Percentiles rank a stretch among this genome's conserved stretches.
Evolutionary conservation across 2,797 vertebrate species (phyloP).

Genomic region (Bradypodion ventrale): DNA sequence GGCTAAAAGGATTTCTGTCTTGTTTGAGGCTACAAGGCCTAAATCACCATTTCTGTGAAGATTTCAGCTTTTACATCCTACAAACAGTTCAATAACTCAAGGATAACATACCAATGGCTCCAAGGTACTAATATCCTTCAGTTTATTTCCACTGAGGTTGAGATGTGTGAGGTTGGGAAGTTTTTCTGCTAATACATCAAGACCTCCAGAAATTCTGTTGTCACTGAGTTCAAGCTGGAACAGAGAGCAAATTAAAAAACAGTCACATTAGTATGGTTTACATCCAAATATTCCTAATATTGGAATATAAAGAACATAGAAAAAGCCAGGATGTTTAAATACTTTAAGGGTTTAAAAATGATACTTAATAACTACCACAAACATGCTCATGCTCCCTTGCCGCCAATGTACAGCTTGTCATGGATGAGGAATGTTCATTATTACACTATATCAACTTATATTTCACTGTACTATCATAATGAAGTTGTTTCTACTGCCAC

Average conservation of each 20-base stretch:
- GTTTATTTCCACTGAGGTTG: conserved; percentile 93
- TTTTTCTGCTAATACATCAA: conserved; percentile 93
- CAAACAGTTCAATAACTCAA: conserved; percentile 5
- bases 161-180: conserved; percentile 92
- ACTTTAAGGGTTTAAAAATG: neutral
- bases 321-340: neutral
- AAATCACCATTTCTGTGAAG: neutral
- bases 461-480: neutral
- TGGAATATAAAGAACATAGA: neutral
- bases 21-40: neutral
- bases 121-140: conserved; percentile 94
- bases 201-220: conserved; percentile 91
- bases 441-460: neutral
- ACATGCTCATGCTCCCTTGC: too few relatives aligned
- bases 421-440: neutral
- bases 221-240: conserved; percentile 92
- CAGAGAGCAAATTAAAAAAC: neutral
- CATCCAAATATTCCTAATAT: neutral
- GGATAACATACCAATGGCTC: conserved; percentile 87
- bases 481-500: neutral
- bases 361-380: neutral
- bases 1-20: neutral
- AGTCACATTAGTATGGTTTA: neutral
- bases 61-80: neutral
- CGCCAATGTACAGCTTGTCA: too few relatives aligned